phyloP scores from a whole-genome alignment of 2,113 vertebrate species.

The Empidonax alnorum region DNA sequence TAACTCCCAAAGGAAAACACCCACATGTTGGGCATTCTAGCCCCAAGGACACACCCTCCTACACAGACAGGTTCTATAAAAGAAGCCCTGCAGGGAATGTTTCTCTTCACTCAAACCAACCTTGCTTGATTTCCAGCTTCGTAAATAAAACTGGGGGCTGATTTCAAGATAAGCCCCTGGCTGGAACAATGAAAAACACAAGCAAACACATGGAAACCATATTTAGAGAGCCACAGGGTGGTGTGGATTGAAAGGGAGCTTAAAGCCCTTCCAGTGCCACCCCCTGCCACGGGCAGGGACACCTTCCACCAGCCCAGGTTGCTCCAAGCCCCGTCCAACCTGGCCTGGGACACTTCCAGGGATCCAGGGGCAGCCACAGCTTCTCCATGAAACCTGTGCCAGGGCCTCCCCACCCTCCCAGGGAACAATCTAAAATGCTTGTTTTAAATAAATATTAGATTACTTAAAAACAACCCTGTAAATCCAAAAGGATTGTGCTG shows the following conservation, averaged over 20 bases:
- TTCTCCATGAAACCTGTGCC: background rate
- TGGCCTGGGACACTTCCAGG: background rate
- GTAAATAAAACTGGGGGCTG: background rate
- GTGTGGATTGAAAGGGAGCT: background rate
- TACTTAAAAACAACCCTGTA: background rate
- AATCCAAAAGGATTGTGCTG: background rate
- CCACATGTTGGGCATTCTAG: background rate
- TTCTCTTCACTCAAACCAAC: background rate
- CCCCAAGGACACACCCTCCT: background rate
- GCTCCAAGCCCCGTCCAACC: background rate
- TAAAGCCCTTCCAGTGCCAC: background rate
- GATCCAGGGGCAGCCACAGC: background rate
- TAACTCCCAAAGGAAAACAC: background rate
- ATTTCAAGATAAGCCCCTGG: background rate
- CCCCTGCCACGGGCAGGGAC: background rate
- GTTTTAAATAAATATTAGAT: background rate
- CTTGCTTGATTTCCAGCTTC: background rate
- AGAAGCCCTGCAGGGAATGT: background rate
- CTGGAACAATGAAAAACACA: background rate
- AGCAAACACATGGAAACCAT: background rate
- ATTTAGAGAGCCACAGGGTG: background rate
- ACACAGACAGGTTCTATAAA: background rate
- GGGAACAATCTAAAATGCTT: background rate
- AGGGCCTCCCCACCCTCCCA: background rate
- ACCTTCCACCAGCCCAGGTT: accelerated